phyloP scores from a whole-genome alignment of 2,797 vertebrate species.

The Pipistrellus kuhlii region DNA sequence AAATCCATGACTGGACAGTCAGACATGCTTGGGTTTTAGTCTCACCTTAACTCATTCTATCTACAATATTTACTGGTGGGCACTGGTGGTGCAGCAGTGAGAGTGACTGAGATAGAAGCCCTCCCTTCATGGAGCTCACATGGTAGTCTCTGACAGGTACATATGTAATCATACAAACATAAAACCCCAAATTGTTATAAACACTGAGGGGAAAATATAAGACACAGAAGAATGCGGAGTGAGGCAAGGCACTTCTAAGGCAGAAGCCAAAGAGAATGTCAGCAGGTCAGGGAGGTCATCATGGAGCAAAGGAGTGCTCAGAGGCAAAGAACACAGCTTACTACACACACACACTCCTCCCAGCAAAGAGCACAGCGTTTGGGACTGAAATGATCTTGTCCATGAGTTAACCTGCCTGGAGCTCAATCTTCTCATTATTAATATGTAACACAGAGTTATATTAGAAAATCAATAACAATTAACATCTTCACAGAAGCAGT shows the following conservation, averaged over 20 bases:
- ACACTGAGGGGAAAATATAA: not conserved
- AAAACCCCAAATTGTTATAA: not conserved
- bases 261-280: not conserved
- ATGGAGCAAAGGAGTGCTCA: not conserved
- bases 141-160: too few relatives aligned
- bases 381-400: not conserved
- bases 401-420: not conserved
- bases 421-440: not conserved
- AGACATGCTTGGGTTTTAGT: not conserved
- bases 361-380: fast-evolving
- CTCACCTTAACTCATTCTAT: not conserved
- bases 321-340: not conserved
- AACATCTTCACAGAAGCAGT: not conserved
- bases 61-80: not conserved
- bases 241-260: not conserved
- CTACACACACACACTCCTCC: fast-evolving
- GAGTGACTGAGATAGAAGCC: not conserved
- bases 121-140: not conserved
- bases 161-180: not conserved
- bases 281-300: not conserved
- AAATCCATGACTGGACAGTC: not conserved
- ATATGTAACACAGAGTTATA: not conserved
- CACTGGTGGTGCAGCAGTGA: fast-evolving
- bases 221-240: not conserved
- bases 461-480: conserved; percentile 33